Conservation (phyloP, 2,113 vertebrate species). For the Parus major region DNA sequence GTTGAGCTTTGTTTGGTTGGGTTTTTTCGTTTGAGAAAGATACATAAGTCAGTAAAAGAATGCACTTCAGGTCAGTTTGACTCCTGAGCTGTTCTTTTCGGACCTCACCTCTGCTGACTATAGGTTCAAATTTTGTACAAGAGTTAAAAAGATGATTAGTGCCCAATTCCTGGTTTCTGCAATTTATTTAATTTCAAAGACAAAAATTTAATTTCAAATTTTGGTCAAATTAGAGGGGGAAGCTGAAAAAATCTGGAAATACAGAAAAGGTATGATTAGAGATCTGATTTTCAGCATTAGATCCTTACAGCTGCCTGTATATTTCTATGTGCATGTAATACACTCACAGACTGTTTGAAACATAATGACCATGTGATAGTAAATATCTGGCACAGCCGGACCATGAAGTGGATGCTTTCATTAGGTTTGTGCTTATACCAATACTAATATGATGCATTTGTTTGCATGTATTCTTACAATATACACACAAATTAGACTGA, state of each 20-base stretch:
- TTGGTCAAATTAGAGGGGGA: neutral
- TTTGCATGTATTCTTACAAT: neutral
- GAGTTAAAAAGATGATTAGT: neutral
- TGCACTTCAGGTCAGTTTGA: neutral
- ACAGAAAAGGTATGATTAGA: neutral
- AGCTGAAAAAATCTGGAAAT: neutral
- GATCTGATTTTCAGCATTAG: neutral
- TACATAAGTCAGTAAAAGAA: constrained; percentile 5
- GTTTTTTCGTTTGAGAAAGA: neutral
- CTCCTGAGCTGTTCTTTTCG: neutral
- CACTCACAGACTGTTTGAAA: neutral
- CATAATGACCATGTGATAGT: neutral
- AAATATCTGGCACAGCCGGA: neutral
- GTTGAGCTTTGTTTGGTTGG: constrained; percentile 51
- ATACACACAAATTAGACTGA: neutral
- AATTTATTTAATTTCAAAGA: neutral
- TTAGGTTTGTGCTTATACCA: neutral
- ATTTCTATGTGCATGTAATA: neutral
- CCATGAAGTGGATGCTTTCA: neutral
- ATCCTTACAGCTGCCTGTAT: neutral
- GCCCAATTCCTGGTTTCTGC: neutral
- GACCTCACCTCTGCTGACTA: neutral
- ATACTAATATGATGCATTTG: accelerated
- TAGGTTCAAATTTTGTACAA: neutral
- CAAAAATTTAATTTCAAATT: neutral